Evolutionary conservation across 2,797 vertebrate species (phyloP), one percentile per base, ranked within the genome.

Genomic region (Myiotriccus ornatus): DNA sequence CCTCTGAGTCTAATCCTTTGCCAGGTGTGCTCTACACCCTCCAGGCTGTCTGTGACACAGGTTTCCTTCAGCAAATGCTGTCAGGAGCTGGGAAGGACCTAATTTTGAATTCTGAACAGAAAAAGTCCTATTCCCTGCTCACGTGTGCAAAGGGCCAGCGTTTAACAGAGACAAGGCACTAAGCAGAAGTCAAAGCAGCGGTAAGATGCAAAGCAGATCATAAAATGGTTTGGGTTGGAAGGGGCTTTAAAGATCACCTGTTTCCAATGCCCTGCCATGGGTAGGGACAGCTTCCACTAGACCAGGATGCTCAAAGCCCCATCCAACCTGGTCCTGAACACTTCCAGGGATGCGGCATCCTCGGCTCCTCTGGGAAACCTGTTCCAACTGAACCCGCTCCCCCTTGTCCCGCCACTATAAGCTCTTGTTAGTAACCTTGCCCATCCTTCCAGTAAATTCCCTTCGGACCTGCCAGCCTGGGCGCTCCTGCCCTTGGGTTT

Each of bases 151-250:
- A 67, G 12, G 32, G 10, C 11, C 20, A 21, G 47, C 2, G 23
- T 68, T 75, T 59, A 43, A 55, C 10, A 20, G 56, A 50, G 16
- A 11, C 14, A 17, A 39, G 52, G 25, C 44, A 9, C 41, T 16
- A 10, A 16, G 27, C 22, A 79, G 47, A 80, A 77, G 18, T 18
- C 19, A 32, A 53, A 74, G 70, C 50, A 30, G 25, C n/a, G 7
- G 19, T 1, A 49, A 30, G 32, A 37, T 4, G 19, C 0, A 0
- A 43, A 85, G n/a, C 24, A 8, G 30, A 14, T 23, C 22, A 4
- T 4, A 25, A 30, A 70, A 46, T 7, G 20, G n/a, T 50, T 34
- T 44, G 28, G 41, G 2, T 3, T 50, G 30, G 28, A 39, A 25
- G 3, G 12, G 24, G 52, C 24, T 7, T 57, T 14, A 12, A 32